Conservation (phyloP, 2,888 invertebrate species). For the Pseudococcus longispinus region DNA sequence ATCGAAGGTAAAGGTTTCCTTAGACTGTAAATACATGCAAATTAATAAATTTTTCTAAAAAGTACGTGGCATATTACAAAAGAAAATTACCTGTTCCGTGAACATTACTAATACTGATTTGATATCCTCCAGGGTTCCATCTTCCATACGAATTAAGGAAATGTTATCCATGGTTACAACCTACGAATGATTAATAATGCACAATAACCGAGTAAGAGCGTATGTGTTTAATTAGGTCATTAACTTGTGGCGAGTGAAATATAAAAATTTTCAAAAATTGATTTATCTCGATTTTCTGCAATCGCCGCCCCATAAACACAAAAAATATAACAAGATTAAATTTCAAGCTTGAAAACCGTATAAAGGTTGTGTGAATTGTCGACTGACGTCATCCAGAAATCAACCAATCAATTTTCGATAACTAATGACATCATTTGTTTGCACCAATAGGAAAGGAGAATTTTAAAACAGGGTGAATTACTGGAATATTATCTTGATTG, state of each 20-base stretch:
- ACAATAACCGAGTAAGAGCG: neutral
- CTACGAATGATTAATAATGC: neutral
- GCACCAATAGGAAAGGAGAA: neutral
- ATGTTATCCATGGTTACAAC: slow-evolving; percentile 49
- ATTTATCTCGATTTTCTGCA: neutral
- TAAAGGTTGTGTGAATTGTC: neutral
- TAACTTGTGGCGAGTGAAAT: neutral
- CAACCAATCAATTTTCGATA: neutral
- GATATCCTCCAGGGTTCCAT: slow-evolving; percentile 41
- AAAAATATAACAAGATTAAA: neutral
- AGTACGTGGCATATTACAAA: neutral
- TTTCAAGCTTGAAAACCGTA: neutral
- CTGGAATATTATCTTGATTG: neutral
- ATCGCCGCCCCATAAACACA: slow-evolving; percentile 12
- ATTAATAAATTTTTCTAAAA: neutral
- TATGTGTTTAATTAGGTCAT: slow-evolving; percentile 10
- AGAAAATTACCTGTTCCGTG: slow-evolving; percentile 43
- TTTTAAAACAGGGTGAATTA: neutral
- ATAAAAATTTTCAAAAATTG: slow-evolving; percentile 15
- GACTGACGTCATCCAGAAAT: neutral
- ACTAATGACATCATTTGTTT: neutral
- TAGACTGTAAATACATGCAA: neutral
- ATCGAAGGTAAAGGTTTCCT: slow-evolving; percentile 38
- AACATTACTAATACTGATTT: slow-evolving; percentile 49
- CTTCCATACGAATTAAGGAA: slow-evolving; percentile 53